Conservation (phyloP, 2,888 invertebrate species). For the Encarsia formosa region DNA sequence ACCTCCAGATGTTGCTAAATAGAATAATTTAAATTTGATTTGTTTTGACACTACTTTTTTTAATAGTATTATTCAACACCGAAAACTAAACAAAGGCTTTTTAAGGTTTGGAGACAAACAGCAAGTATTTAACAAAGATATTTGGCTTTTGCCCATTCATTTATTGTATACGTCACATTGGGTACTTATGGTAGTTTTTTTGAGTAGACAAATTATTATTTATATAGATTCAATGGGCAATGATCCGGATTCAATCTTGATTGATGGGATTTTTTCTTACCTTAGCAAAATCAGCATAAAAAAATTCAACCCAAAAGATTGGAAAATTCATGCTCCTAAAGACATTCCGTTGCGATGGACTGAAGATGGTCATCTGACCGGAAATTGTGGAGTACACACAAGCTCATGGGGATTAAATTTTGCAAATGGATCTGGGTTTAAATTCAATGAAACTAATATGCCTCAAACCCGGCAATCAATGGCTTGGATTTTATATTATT, state of each 20-base stretch:
- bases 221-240: not conserved
- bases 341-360: not conserved
- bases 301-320: not conserved
- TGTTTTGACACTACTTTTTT: too few relatives aligned
- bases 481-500: too few relatives aligned
- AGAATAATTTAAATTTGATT: too few relatives aligned
- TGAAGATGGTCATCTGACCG: not conserved
- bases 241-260: not conserved
- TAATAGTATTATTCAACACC: too few relatives aligned
- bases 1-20: too few relatives aligned
- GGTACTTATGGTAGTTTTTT: not conserved
- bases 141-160: not conserved
- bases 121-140: not conserved
- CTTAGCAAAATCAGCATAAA: not conserved
- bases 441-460: too few relatives aligned
- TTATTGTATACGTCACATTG: not conserved
- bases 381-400: not conserved
- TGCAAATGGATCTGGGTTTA: too few relatives aligned
- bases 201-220: not conserved
- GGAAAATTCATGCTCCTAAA: not conserved
- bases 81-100: too few relatives aligned
- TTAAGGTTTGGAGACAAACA: too few relatives aligned
- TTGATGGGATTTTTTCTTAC: not conserved
- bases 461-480: too few relatives aligned
- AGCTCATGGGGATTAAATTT: too few relatives aligned